Base-by-base conservation (phyloP, 2,113 vertebrate genomes). In the Ancistrus triradiatus region DNA sequence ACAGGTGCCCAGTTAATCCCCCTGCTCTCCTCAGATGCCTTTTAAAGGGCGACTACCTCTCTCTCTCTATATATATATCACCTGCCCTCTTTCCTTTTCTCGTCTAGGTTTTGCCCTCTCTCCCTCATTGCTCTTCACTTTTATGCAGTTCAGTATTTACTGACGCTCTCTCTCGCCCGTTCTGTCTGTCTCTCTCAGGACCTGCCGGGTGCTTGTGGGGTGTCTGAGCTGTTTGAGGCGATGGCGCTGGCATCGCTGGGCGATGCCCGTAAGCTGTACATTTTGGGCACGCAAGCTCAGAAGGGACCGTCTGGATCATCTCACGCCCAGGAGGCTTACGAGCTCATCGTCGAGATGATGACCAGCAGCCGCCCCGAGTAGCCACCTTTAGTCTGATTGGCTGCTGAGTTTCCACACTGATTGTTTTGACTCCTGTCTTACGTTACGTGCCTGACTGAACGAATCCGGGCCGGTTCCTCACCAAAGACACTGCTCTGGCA, bases 191-290 rank as follows among this genome's bases (percentile, higher is more conserved):
- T 17, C 10, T 48, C 55, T 13, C 75, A 98, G 96, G 95, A 98
- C 74, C 80, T 93, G 0, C 60, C 89, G n/a, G 84, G 84, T 6
- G 91, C 93, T 4, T 91, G 85, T 66, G 73, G 83, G 72, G 92
- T 98, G 83, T 89, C 91, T 0, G 94, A 97, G 57, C 90, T 98
- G 73, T 91, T 94, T 0, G 94, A 94, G 1, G 89, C 90, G 13
- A 78, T 98, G 80, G 79, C 81, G 0, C 84, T 98, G 48, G 89
- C 86, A 0, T 86, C 89, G 19, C 76, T 87, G 3, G 93, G 94
- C 0, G 91, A 94, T 0, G 61, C 86, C 24, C 83, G 93, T 28
- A 90, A 84, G 78, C 61, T 98, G 77, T 94, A 91, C 82, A 82
- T 98, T 77, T 93, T 98, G 58, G 87, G 91, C 19, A 96, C 93